phyloP scores from a whole-genome alignment of 2,113 vertebrate genomes.

The Hymenochirus boettgeri region DNA sequence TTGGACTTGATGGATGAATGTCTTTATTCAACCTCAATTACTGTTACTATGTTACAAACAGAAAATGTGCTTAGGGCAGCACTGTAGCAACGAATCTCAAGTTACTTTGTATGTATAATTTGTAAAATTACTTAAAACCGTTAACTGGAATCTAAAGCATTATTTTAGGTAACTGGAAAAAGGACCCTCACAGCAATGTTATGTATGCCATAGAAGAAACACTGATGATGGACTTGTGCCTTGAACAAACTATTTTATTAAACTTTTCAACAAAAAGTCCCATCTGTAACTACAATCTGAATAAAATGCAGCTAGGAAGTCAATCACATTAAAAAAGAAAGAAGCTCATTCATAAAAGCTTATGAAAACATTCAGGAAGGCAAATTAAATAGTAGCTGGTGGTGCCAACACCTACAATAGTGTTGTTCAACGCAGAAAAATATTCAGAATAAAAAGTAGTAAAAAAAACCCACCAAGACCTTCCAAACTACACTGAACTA shows the following conservation, averaged over 20 bases:
- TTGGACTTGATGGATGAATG: too few species aligned
- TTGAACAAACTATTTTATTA: conserved; percentile 14
- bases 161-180: neutral
- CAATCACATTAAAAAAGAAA: conserved; percentile 1
- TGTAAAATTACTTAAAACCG: too few species aligned
- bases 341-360: conserved; percentile 11
- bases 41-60: too few species aligned
- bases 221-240: neutral
- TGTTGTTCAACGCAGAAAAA: neutral
- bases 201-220: conserved; percentile 8
- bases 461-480: too few species aligned
- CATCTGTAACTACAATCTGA: conserved; percentile 3
- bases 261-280: conserved; percentile 15
- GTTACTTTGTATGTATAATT: too few species aligned
- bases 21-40: too few species aligned
- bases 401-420: neutral
- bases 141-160: neutral
- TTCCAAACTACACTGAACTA: too few species aligned
- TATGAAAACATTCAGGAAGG: neutral
- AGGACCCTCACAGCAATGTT: neutral
- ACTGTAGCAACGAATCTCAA: too few species aligned
- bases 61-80: too few species aligned
- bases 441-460: too few species aligned
- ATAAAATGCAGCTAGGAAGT: conserved; percentile 5
- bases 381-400: neutral